Evolutionary conservation across 2,888 invertebrate genomes (phyloP).

Genomic region (Oscheius onirici): DNA sequence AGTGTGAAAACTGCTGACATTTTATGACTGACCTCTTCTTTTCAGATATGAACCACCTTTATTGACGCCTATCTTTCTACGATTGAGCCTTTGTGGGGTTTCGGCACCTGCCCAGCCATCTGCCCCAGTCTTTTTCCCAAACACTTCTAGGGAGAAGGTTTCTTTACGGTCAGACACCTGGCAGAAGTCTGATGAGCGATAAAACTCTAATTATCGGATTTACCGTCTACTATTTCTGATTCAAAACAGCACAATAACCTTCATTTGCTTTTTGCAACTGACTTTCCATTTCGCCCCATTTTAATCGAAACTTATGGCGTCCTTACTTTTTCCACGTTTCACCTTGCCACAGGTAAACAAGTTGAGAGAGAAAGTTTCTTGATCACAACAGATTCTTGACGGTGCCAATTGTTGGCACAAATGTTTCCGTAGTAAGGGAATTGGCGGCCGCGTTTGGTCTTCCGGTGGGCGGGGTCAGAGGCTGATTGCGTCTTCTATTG

Average conservation of each 20-base stretch:
- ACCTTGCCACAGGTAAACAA: no score
- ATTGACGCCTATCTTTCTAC: not conserved
- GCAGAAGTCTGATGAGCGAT: constrained; percentile 11
- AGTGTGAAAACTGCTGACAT: no score
- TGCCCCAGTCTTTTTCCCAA: constrained; percentile 20
- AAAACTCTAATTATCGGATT: not conserved
- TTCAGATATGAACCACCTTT: not conserved
- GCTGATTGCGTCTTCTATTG: constrained; percentile 34
- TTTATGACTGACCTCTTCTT: no score
- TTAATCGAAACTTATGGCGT: no score
- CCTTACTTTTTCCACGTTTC: no score
- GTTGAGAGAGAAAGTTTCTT: no score
- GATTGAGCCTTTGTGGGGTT: not conserved
- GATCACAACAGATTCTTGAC: not conserved
- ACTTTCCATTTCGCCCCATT: no score
- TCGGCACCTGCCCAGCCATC: constrained; percentile 26
- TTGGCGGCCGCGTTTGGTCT: constrained; percentile 33
- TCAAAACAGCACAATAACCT: no score
- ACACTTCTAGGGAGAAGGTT: not conserved
- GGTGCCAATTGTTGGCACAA: constrained; percentile 21
- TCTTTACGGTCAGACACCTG: constrained; percentile 15
- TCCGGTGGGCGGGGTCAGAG: constrained; percentile 33
- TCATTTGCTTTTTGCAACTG: no score
- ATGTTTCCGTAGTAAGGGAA: constrained; percentile 31
- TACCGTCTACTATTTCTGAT: not conserved